Percentiles rank a stretch among this genome's conserved stretches.
Conservation (phyloP, 2,888 invertebrate genomes). For the Petrophora chlorosata region DNA sequence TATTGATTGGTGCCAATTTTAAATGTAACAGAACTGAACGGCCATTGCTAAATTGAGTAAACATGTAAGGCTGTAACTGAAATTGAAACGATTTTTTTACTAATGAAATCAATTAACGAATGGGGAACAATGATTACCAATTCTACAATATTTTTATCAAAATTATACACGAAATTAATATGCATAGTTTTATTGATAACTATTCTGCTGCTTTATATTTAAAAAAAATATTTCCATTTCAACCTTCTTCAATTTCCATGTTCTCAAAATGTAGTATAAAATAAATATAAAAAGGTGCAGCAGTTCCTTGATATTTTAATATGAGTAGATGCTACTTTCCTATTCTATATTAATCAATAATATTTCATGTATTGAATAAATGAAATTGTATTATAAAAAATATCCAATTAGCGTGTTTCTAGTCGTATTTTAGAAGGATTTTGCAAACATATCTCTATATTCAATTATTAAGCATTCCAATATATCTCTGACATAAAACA, state of each 20-base stretch:
- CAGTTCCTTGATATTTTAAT: slow-evolving; percentile 27
- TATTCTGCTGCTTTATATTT: slow-evolving; percentile 32
- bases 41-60: slow-evolving; percentile 41
- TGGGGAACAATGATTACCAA: slow-evolving; percentile 72
- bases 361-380: slow-evolving; percentile 30
- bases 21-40: slow-evolving; percentile 44
- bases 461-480: slow-evolving; percentile 77
- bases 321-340: slow-evolving; percentile 26
- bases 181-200: slow-evolving; percentile 29
- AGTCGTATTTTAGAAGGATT: slow-evolving; percentile 55
- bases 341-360: slow-evolving; percentile 8
- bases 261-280: background rate
- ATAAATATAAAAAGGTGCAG: slow-evolving; percentile 19
- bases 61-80: slow-evolving; percentile 36
- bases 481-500: slow-evolving; percentile 49
- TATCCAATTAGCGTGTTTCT: slow-evolving; percentile 52
- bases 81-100: slow-evolving; percentile 40
- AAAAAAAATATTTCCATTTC: background rate
- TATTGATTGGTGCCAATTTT: slow-evolving; percentile 68
- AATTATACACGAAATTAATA: slow-evolving; percentile 29
- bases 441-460: slow-evolving; percentile 68
- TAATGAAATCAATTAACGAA: slow-evolving; percentile 55
- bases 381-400: slow-evolving; percentile 37
- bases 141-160: slow-evolving; percentile 40
- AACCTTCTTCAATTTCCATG: background rate